Evolutionary conservation across 1,140 invertebrate genomes (phyloP).

Genomic region (Sycobia sp.): DNA sequence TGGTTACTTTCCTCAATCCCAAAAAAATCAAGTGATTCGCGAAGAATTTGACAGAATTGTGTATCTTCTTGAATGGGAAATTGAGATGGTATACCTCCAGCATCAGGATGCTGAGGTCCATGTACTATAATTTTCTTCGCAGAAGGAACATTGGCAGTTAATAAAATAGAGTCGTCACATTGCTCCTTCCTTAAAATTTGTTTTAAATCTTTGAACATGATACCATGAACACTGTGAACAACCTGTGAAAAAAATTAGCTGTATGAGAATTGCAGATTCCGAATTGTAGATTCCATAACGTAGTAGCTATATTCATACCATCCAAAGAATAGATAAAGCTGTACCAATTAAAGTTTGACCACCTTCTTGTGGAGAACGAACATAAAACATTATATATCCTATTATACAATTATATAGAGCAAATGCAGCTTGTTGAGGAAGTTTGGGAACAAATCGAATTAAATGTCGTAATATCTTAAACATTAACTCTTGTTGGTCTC

Average conservation of each 20-base stretch:
- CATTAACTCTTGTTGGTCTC: constrained; percentile 94
- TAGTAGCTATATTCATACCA: constrained; percentile 75
- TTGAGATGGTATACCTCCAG: constrained; percentile 95
- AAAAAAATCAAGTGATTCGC: constrained; percentile 97
- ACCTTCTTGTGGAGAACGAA: constrained; percentile 90
- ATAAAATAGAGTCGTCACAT: constrained; percentile 94
- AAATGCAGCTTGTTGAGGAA: constrained; percentile 97
- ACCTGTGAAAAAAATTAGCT: constrained; percentile 74
- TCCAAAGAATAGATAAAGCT: constrained; percentile 94
- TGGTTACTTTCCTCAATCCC: constrained; percentile 90
- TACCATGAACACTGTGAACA: constrained; percentile 95
- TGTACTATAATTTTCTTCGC: constrained; percentile 99
- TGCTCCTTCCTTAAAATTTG: constrained; percentile 98
- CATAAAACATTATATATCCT: constrained; percentile 99
- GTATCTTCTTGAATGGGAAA: constrained; percentile 99
- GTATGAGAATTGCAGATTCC: too few species aligned
- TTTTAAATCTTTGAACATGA: constrained; percentile 99
- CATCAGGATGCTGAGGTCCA: constrained; percentile 86
- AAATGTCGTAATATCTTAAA: constrained; percentile 91
- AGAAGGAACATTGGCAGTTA: constrained; percentile 98
- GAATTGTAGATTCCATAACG: too few species aligned
- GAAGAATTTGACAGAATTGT: constrained; percentile 93
- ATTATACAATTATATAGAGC: constrained; percentile 99
- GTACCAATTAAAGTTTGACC: constrained; percentile 92
- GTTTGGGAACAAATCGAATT: constrained; percentile 87